phyloP scores from a whole-genome alignment of 2,888 invertebrate genomes.

The Stenoptilia bipunctidactyla region DNA sequence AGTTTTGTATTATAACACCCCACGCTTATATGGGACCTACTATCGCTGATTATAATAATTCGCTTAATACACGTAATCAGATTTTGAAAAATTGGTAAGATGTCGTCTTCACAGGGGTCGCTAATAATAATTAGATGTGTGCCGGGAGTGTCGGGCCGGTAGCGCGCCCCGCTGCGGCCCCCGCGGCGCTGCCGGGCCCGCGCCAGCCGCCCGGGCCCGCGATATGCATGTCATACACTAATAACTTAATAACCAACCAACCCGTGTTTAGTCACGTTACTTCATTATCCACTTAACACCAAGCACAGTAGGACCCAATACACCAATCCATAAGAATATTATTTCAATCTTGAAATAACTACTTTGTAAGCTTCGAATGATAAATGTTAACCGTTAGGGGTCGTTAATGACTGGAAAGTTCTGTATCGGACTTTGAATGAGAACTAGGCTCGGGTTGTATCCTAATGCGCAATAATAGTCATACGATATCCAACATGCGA shows the following conservation, averaged over 20 bases:
- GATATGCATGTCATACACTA: slow-evolving; percentile 42
- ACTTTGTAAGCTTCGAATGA: slow-evolving; percentile 36
- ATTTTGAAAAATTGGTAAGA: slow-evolving; percentile 3
- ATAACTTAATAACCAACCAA: slow-evolving; percentile 66
- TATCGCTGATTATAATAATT: too few relatives aligned
- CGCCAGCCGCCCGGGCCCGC: slow-evolving; percentile 20
- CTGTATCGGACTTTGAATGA: slow-evolving; percentile 20
- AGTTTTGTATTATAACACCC: too few relatives aligned
- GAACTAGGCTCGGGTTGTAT: slow-evolving; percentile 3
- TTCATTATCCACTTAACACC: slow-evolving; percentile 1
- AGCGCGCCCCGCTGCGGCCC: slow-evolving; percentile 58
- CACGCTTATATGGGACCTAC: too few relatives aligned
- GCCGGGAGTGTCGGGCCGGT: slow-evolving; percentile 20
- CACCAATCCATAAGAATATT: not conserved
- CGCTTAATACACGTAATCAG: too few relatives aligned
- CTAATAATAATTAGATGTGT: slow-evolving; percentile 40
- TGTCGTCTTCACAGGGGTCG: slow-evolving; percentile 22
- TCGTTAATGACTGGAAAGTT: slow-evolving; percentile 59
- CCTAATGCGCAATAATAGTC: not conserved
- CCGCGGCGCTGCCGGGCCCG: slow-evolving; percentile 40
- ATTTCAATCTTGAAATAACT: not conserved
- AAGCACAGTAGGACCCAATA: too few relatives aligned
- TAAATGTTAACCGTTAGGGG: slow-evolving; percentile 49
- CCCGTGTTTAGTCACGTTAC: slow-evolving; percentile 31
- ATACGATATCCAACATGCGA: not conserved